Evolutionary conservation across 2,888 invertebrate species (phyloP).

Genomic region (Augiades crinisus): DNA sequence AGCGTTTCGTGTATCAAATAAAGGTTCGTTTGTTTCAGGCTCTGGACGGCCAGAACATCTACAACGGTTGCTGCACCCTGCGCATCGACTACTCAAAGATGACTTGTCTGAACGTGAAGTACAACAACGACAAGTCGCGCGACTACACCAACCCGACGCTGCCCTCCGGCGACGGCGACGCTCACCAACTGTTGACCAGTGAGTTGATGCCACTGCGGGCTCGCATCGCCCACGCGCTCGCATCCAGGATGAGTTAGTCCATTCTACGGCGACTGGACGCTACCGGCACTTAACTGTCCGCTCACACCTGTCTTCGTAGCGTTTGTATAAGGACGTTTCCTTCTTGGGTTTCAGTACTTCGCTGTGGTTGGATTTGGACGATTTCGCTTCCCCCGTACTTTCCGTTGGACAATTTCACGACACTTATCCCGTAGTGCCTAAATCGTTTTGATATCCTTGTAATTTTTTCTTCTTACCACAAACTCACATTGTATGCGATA

Average conservation of each 20-base stretch:
- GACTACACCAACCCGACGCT: conserved; percentile 99
- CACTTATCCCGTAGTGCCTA: background rate
- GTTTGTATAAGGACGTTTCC: background rate
- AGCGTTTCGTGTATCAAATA: too few species aligned
- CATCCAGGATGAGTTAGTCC: conserved; percentile 84
- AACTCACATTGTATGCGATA: background rate
- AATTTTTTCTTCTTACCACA: background rate
- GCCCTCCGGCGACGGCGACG: conserved; percentile 93
- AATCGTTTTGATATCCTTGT: background rate
- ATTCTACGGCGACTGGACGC: conserved; percentile 67
- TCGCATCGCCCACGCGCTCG: conserved; percentile 76
- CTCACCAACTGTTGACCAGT: conserved; percentile 83
- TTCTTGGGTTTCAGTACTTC: background rate
- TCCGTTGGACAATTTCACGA: too few species aligned
- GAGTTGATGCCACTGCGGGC: conserved; percentile 83
- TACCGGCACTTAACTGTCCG: conserved; percentile 48
- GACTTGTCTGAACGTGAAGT: conserved; percentile 98
- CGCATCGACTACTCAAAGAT: conserved; percentile 99
- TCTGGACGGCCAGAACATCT: conserved; percentile 99
- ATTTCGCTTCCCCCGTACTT: too few species aligned
- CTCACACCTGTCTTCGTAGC: conserved; percentile 30
- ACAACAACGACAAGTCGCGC: conserved; percentile 99
- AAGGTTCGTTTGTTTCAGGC: conserved; percentile 79
- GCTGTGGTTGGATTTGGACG: background rate
- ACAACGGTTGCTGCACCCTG: conserved; percentile 99